phyloP scores from a whole-genome alignment of 2,888 invertebrate species.

The Agriotes lineatus region DNA sequence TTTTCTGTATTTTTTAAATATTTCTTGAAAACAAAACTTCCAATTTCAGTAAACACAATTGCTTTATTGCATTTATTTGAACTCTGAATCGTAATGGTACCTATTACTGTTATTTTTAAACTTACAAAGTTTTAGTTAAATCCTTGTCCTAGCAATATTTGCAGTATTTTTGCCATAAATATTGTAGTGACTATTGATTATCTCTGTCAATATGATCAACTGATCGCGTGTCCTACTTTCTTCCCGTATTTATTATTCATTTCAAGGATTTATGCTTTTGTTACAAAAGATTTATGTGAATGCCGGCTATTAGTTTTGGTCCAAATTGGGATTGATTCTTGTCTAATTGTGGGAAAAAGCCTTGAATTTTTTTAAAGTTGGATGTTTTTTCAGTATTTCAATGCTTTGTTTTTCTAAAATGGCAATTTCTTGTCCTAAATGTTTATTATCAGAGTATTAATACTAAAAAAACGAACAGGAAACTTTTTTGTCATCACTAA shows the following conservation, averaged over 20 bases:
- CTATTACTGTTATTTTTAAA: no score
- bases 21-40: no score
- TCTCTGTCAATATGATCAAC: neutral
- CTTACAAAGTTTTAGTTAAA: no score
- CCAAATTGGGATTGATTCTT: neutral
- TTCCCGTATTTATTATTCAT: conserved; percentile 2
- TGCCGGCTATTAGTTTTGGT: neutral
- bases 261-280: conserved; percentile 6
- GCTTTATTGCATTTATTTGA: no score
- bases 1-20: no score
- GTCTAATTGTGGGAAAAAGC: conserved; percentile 17
- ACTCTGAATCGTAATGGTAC: no score
- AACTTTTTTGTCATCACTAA: neutral
- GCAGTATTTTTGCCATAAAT: neutral
- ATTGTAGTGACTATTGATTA: neutral
- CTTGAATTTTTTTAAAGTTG: neutral
- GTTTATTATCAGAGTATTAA: neutral
- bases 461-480: neutral
- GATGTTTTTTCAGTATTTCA: neutral
- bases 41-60: no score
- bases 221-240: neutral
- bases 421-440: no score
- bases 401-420: no score
- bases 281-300: neutral
- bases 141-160: no score